phyloP scores from a whole-genome alignment of 2,888 invertebrate species.

The Coelinius sp. region DNA sequence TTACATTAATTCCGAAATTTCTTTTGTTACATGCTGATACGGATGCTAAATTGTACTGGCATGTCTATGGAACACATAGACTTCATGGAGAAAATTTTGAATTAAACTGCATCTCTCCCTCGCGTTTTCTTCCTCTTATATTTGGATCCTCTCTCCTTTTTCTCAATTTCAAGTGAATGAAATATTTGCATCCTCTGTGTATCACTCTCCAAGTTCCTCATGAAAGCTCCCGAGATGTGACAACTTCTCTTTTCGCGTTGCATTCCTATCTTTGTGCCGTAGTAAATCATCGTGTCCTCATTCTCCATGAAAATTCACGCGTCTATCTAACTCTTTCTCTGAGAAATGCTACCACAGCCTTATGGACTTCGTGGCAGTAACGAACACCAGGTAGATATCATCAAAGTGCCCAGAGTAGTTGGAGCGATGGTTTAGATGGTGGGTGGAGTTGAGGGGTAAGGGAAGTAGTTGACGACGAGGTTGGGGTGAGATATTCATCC shows the following conservation, averaged over 20 bases:
- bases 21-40: neutral
- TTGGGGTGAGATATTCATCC: conserved; percentile 62
- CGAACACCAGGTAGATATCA: conserved; percentile 51
- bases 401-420: conserved; percentile 34
- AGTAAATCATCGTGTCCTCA: conserved; percentile 21
- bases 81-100: neutral
- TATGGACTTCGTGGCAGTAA: conserved; percentile 35
- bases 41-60: neutral
- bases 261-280: neutral
- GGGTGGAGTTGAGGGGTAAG: conserved; percentile 53
- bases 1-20: neutral
- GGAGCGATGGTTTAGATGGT: conserved; percentile 41
- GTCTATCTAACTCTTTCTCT: neutral
- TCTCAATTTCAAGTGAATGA: neutral
- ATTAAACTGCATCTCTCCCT: neutral
- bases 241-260: conserved; percentile 31
- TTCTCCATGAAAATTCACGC: conserved; percentile 44
- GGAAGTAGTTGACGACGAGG: conserved; percentile 12
- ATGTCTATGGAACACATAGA: neutral
- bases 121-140: neutral
- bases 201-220: neutral
- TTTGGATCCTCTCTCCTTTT: neutral
- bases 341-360: neutral
- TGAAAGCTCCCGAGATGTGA: conserved; percentile 21
- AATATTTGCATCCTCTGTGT: neutral